Evolutionary conservation across 2,888 invertebrate genomes (phyloP), one percentile per base, ranked within the genome.

Genomic region (Apamea crenata): DNA sequence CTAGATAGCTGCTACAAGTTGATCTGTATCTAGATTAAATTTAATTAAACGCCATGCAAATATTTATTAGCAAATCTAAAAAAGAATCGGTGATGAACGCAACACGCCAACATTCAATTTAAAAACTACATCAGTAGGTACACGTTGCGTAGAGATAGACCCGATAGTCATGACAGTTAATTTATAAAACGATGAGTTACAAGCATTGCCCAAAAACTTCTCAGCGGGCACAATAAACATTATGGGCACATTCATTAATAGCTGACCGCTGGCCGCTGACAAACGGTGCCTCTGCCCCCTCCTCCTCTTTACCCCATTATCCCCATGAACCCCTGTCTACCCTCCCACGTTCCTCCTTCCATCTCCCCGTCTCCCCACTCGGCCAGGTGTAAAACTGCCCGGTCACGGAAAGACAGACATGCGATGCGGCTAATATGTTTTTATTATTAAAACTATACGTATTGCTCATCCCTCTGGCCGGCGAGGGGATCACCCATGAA

Each of bases 401-500:
- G 94, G 96, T 96, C 96, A 96, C 96, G 96, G 94, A 96, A 96
- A 95, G 93, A 94, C 94, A 94, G 95, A 96, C 96, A 96, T 96
- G 96, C 96, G 94, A 96, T 96, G 96, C 94, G 94, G 95, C 96
- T 96, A 96, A 96, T 96, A 96, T 95, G 96, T 96, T 96, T 96
- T 95, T 95, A 96, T 96, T 96, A 96, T 96, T 95, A 96, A 95
- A 95, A 93, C 92, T 93, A 93, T 93, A 94, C 93, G 92, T 94
- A 94, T 94, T 94, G 94, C 91, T 91, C 95, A 95, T 95, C 94
- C 94, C 93, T 92, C 85, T 89, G 88, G 88, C 89, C 85, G 90
- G 87, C 90, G 87, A 90, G 93, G 94, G 96, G 94, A 95, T 95
- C 93, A 94, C 91, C 94, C 91, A 95, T 96, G 95, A 95, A 96